These are phyloP conservation scores for Platycnemis pennipes DNA, from an alignment of 2,888 invertebrate genomes.

Conservation along the genomic window DNA sequence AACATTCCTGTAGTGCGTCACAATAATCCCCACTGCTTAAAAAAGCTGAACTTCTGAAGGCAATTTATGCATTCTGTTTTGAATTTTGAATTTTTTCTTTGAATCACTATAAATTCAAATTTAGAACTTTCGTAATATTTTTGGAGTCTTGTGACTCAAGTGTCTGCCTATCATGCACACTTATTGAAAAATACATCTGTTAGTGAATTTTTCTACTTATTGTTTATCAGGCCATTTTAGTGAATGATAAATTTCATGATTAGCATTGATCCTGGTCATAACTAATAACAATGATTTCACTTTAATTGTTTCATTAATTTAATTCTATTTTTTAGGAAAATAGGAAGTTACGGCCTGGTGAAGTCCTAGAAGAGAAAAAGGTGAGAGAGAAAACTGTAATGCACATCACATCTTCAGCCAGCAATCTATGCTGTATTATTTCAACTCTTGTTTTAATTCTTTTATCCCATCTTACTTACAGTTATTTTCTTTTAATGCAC, in stretches of 20 bases:
- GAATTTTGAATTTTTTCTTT: background rate
- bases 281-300: background rate
- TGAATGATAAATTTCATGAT: background rate
- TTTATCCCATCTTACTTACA: slow-evolving; percentile 69
- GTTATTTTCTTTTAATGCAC: slow-evolving; percentile 66
- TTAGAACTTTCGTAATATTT: background rate
- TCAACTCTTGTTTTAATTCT: slow-evolving; percentile 68
- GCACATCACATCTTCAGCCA: slow-evolving; percentile 69
- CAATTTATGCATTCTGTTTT: background rate
- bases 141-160: background rate
- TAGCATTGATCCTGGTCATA: background rate
- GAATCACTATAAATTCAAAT: background rate
- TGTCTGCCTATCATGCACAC: background rate
- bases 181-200: background rate
- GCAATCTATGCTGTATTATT: slow-evolving; percentile 56
- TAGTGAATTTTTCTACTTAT: background rate
- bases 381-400: slow-evolving; percentile 81
- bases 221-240: background rate
- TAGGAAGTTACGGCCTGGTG: slow-evolving; percentile 96
- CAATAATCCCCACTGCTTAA: no score
- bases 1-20: no score
- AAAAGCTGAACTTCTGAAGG: no score
- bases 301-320: slow-evolving; percentile 62
- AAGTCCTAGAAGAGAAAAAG: slow-evolving; percentile 96
- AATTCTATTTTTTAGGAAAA: slow-evolving; percentile 84